phyloP scores from a whole-genome alignment of 2,113 vertebrate genomes.

The Redunca redunca region DNA sequence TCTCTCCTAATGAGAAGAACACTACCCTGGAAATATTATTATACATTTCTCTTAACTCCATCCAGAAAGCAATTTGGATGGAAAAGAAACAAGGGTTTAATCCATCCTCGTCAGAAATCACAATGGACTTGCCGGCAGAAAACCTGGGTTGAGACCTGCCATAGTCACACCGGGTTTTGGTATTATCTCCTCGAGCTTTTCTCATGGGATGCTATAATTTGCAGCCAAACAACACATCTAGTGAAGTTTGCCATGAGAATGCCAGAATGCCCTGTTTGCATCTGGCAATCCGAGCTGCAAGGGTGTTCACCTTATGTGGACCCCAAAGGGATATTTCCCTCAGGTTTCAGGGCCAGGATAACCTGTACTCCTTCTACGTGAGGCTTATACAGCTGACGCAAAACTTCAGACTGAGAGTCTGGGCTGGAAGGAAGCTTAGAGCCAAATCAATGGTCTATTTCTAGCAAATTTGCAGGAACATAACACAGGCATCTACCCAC shows the following conservation, averaged over 20 bases:
- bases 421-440: background rate
- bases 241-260: background rate
- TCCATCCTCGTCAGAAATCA: background rate
- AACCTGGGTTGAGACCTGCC: background rate
- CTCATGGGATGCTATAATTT: background rate
- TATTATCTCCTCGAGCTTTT: background rate
- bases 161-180: background rate
- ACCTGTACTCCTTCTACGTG: background rate
- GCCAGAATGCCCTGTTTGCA: background rate
- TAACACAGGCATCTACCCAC: background rate
- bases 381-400: background rate
- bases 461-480: background rate
- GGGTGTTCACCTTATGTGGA: background rate
- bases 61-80: conserved; percentile 29
- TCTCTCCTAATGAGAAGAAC: conserved; percentile 56
- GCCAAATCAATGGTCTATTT: background rate
- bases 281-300: background rate
- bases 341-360: no score
- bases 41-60: conserved; percentile 11
- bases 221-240: background rate
- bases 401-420: background rate
- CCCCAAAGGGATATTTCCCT: background rate
- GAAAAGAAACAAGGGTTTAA: background rate
- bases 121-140: background rate
- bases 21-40: conserved; percentile 20